Base-by-base conservation (phyloP, 2,113 vertebrate species). In the Gnathonemus longibarbis region DNA sequence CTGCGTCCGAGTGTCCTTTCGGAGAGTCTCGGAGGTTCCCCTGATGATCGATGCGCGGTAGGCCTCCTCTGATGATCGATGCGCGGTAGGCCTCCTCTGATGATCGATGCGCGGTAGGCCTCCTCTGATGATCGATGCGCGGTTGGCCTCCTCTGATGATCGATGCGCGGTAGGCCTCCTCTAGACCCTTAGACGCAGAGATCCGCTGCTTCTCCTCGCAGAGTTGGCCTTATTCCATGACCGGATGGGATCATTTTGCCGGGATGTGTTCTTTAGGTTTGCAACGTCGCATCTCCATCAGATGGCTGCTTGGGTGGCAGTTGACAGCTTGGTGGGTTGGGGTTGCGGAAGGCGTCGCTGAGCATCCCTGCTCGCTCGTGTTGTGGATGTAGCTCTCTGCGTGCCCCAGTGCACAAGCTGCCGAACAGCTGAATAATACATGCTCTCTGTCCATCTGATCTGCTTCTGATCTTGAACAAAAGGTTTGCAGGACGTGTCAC, bases 381-480 rank as follows among this genome's bases (percentile, higher is more conserved):
- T 87, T 24, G 15, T 35, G 88, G 80, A 24, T 35, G 24, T 56
- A 21, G 49, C 62, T 13, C 21, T 49, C 27, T 85, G 88, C 46
- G 17, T 27, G 50, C 24, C 66, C 74, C 49, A 13, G 70, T 62
- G 15, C 53, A 49, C 80, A 58, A 50, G 62, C 46, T 45, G 70
- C 89, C 11, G 52, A 91, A 52, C 87, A 11, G 62, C 42, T 52
- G 87, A 90, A 90, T 90, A 62, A 90, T 66, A 53, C 84, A 90
- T 90, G 56, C n/a, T 83, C 48, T 87, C 84, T 7, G 45, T 90
- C 62, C 21, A 21, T 90, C 56, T 66, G n/a, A 90, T 89, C 52
- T 52, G 80, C 50, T 88, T 90, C 56, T 85, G 87, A 70, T 89
- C 88, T 84, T 35, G 80, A 89, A 85, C 77, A 70, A 66, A 85